Evolutionary conservation across 2,113 vertebrate species (phyloP).

Genomic region (Irena cyanogastra): DNA sequence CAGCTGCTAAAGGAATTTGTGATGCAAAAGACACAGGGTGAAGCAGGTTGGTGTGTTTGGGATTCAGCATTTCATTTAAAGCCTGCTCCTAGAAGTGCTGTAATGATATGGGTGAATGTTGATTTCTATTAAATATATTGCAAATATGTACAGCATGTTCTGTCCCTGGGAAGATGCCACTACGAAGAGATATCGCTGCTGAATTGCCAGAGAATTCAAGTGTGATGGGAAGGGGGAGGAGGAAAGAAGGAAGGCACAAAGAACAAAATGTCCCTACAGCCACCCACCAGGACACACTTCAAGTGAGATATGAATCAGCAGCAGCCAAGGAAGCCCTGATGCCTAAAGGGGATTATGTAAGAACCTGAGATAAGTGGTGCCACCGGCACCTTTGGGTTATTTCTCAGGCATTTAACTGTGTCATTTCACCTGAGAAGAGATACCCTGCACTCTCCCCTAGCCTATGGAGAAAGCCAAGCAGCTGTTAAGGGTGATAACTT

Average conservation of each 20-base stretch:
- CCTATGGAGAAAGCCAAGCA: neutral
- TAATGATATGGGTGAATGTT: neutral
- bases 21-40: neutral
- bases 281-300: constrained; percentile 34
- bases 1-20: neutral
- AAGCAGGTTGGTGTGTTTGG: neutral
- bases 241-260: constrained; percentile 25
- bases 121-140: constrained; percentile 21
- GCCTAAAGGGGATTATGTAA: constrained; percentile 12
- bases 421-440: neutral
- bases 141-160: constrained; percentile 46
- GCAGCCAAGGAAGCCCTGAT: neutral
- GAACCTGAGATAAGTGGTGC: neutral
- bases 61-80: neutral
- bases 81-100: neutral
- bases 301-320: constrained; percentile 17
- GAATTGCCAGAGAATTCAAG: constrained; percentile 32
- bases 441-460: neutral
- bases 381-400: neutral
- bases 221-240: neutral
- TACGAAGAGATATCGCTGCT: neutral
- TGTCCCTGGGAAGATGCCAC: constrained; percentile 47
- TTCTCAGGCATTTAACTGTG: neutral
- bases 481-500: neutral
- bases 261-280: constrained; percentile 56